These are phyloP conservation scores for Lepidochitona cinerea DNA, from an alignment of 2,888 invertebrate genomes.

Conservation along the genomic window DNA sequence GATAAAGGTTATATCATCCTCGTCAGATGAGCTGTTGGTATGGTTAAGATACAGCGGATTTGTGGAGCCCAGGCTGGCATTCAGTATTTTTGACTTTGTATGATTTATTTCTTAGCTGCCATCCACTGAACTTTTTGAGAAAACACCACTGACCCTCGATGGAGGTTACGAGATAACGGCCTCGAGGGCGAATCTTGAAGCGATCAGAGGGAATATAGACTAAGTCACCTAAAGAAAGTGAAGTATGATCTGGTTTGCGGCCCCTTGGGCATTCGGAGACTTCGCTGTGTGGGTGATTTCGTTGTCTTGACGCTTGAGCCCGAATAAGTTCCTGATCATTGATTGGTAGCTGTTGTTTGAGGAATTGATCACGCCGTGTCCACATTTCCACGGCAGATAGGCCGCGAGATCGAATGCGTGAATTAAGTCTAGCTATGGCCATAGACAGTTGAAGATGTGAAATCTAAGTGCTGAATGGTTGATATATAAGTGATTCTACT, in stretches of 20 bases:
- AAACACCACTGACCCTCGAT: slow-evolving; percentile 30
- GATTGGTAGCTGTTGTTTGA: slow-evolving; percentile 30
- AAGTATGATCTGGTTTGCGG: not conserved
- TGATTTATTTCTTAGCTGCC: slow-evolving; percentile 25
- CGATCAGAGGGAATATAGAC: slow-evolving; percentile 28
- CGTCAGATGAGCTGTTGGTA: too few species aligned
- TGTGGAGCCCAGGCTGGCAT: too few species aligned
- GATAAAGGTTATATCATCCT: too few species aligned
- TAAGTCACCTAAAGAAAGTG: slow-evolving; percentile 27
- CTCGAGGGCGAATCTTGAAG: slow-evolving; percentile 21
- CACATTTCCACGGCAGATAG: slow-evolving; percentile 38
- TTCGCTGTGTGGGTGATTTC: slow-evolving; percentile 34
- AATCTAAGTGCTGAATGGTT: slow-evolving; percentile 24
- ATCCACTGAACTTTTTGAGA: slow-evolving; percentile 30
- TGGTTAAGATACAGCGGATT: too few species aligned
- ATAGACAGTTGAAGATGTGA: slow-evolving; percentile 13
- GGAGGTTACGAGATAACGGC: slow-evolving; percentile 29
- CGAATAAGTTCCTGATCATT: slow-evolving; percentile 27
- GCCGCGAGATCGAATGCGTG: slow-evolving; percentile 31
- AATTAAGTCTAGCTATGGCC: slow-evolving; percentile 29
- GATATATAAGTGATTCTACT: slow-evolving; percentile 34
- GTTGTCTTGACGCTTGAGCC: slow-evolving; percentile 14
- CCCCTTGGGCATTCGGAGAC: slow-evolving; percentile 24
- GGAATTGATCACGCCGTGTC: slow-evolving; percentile 38
- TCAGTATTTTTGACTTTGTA: slow-evolving; percentile 31